Evolutionary conservation across 2,797 vertebrate species (phyloP).

Genomic region (Triplophysa yarkandensis): DNA sequence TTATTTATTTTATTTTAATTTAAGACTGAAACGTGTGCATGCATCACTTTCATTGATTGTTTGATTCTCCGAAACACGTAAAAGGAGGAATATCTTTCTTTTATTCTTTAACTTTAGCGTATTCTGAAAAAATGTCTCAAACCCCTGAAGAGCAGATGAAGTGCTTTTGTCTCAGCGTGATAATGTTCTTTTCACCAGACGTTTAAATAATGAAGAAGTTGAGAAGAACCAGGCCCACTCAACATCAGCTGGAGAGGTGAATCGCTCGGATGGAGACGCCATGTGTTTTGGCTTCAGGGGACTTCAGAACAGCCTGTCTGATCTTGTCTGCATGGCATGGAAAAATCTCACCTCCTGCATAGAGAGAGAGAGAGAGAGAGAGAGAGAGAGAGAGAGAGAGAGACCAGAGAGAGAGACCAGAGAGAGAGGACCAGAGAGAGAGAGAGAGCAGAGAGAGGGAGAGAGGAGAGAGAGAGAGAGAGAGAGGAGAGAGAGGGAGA

Average conservation of each 20-base stretch:
- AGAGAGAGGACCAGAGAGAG: background rate
- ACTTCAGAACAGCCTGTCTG: conserved; percentile 14
- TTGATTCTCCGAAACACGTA: too few species aligned
- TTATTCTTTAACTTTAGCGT: background rate
- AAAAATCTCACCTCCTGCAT: background rate
- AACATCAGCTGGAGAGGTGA: background rate
- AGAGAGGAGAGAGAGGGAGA: background rate
- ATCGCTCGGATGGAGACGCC: background rate
- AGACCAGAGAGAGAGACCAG: background rate
- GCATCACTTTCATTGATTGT: too few species aligned
- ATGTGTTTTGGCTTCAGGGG: conserved; percentile 23
- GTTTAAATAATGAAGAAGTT: background rate
- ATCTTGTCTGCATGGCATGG: conserved; percentile 51
- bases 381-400: background rate
- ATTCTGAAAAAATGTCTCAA: background rate
- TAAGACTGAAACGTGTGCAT: too few species aligned
- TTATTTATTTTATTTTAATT: too few species aligned
- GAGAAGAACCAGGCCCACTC: background rate
- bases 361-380: background rate
- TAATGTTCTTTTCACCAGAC: conserved; percentile 17
- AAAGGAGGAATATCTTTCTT: too few species aligned
- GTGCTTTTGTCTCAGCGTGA: background rate
- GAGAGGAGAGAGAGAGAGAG: background rate
- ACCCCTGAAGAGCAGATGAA: background rate
- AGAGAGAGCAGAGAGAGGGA: conserved; percentile 2